Evolutionary conservation across 2,113 vertebrate species (phyloP).

Genomic region (Raja brachyura): DNA sequence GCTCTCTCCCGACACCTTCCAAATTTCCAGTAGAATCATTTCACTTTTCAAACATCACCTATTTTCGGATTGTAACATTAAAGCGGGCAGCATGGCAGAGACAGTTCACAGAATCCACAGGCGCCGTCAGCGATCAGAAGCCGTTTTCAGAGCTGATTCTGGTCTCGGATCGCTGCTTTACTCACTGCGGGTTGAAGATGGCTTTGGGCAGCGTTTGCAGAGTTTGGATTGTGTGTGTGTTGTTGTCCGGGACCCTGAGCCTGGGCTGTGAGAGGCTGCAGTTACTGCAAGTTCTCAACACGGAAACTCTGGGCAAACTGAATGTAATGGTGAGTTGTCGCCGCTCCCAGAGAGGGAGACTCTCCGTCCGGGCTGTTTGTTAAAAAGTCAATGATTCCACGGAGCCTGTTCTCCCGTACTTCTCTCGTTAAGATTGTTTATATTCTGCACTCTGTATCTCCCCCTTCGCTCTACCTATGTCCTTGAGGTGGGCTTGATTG

Average conservation of each 20-base stretch:
- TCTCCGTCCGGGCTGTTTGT: not conserved
- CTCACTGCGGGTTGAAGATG: not conserved
- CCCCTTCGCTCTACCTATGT: too few species aligned
- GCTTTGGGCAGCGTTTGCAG: not conserved
- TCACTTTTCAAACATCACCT: not conserved
- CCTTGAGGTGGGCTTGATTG: too few species aligned
- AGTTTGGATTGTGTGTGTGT: not conserved
- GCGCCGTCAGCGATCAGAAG: not conserved
- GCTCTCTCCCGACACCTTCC: too few species aligned
- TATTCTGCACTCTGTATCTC: too few species aligned
- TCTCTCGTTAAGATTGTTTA: not conserved
- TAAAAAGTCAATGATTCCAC: not conserved
- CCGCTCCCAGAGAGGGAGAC: not conserved
- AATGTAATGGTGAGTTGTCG: not conserved
- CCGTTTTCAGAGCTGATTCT: not conserved
- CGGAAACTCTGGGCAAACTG: not conserved
- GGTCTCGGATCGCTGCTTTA: not conserved
- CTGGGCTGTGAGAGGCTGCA: not conserved
- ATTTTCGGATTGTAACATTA: not conserved
- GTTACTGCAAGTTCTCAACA: constrained; percentile 20
- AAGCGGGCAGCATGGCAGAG: constrained; percentile 1
- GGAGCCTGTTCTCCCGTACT: not conserved
- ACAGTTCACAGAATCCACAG: not conserved
- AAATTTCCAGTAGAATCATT: not conserved
- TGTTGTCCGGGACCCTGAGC: not conserved